Conservation (phyloP, 1,140 invertebrate species). For the Diprion similis region DNA sequence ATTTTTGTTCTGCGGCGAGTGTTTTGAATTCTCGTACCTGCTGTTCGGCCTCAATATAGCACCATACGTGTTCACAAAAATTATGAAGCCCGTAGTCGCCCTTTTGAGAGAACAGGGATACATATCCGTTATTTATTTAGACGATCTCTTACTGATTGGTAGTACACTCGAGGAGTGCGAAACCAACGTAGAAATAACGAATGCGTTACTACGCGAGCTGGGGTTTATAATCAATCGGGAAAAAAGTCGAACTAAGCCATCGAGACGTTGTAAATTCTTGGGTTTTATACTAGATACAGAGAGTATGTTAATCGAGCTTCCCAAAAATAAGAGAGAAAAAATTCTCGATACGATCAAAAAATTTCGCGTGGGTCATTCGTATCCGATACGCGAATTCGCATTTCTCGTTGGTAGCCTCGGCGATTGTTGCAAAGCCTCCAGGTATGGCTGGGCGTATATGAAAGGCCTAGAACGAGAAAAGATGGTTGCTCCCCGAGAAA, state of each 20-base stretch:
- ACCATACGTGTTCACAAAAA: slow-evolving; percentile 16
- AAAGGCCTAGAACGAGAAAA: slow-evolving; percentile 25
- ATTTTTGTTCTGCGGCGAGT: slow-evolving; percentile 4
- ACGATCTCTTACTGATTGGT: slow-evolving; percentile 34
- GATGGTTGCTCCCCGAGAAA: not conserved
- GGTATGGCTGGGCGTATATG: slow-evolving; percentile 27
- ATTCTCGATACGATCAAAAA: slow-evolving; percentile 22
- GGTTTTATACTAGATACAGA: slow-evolving; percentile 30
- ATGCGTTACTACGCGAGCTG: slow-evolving; percentile 13
- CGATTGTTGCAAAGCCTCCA: slow-evolving; percentile 21
- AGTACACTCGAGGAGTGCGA: slow-evolving; percentile 18
- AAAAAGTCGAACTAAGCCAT: slow-evolving; percentile 26
- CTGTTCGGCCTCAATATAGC: slow-evolving; percentile 16
- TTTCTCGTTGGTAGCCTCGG: slow-evolving; percentile 16
- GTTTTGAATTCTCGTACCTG: slow-evolving; percentile 10
- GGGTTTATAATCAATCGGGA: slow-evolving; percentile 27
- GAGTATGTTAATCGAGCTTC: slow-evolving; percentile 28
- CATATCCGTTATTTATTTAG: slow-evolving; percentile 33
- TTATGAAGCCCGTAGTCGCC: slow-evolving; percentile 23
- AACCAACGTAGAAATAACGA: slow-evolving; percentile 18
- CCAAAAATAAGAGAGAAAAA: slow-evolving; percentile 23
- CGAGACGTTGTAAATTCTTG: slow-evolving; percentile 27
- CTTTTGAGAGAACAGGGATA: slow-evolving; percentile 23
- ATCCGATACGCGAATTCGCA: slow-evolving; percentile 29
- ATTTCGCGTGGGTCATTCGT: slow-evolving; percentile 15